Evolutionary conservation across 2,888 invertebrate species (phyloP).

Genomic region (Slavum lentiscoides): DNA sequence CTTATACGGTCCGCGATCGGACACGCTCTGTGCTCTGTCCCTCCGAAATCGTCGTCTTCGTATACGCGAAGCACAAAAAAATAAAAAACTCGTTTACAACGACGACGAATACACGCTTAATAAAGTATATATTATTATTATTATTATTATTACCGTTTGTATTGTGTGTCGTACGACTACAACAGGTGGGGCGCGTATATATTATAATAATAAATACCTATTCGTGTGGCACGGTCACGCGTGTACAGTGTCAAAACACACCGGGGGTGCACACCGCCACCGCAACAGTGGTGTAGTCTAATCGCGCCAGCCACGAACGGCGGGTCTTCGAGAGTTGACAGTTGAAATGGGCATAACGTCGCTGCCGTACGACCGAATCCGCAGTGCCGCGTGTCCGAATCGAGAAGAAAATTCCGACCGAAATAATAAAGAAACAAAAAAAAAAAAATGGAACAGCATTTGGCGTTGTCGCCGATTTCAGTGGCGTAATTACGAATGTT

Average conservation of each 20-base stretch:
- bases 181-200: not conserved
- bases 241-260: slow-evolving; percentile 3
- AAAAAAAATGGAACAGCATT: no score
- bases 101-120: not conserved
- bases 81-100: slow-evolving; percentile 26
- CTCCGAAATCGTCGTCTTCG: not conserved
- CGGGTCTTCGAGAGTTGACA: not conserved
- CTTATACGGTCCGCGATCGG: no score
- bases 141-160: slow-evolving; percentile 10
- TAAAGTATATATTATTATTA: no score
- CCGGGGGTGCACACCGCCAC: not conserved
- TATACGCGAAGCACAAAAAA: not conserved
- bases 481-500: no score
- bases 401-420: no score
- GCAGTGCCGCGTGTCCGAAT: no score
- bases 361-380: no score
- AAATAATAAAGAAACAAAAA: no score
- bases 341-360: no score
- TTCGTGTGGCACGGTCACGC: slow-evolving; percentile 2
- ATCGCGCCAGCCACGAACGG: not conserved
- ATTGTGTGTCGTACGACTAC: not conserved
- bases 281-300: not conserved
- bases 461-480: no score
- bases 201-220: not conserved
- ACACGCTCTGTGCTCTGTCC: slow-evolving; percentile 1